Base-by-base conservation (phyloP, 2,888 invertebrate species). In the Notocelia uddmanniana region DNA sequence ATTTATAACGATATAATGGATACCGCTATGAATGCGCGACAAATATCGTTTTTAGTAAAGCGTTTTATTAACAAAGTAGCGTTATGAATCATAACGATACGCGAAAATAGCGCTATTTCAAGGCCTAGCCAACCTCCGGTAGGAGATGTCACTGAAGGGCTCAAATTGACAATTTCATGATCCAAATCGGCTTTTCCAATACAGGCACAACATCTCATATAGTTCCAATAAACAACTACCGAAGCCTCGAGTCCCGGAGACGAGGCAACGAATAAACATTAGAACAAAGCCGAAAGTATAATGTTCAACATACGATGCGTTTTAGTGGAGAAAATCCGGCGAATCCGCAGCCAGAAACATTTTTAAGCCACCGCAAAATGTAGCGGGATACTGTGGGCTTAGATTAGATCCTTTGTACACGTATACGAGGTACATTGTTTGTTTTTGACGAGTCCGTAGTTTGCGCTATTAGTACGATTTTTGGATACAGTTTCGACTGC, bases 331-430 rank as follows among this genome's bases (percentile, higher is more conserved):
- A 19, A 45, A 45, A 63, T 63, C 34, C 50, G 6, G 34, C 3
- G 31, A 37, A 64, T 63, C 63, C 63, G 48, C 23, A 34, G 18
- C 18, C 37, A 18, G 13, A 50, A 64, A 64, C 52, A 64, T 52
- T 64, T 64, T 64, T 21, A 54, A 34, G 52, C 52, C 52, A 21
- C 64, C 52, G 37, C 21, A 54, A n/a, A 62, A 63, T 52, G 52
- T 19, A 19, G 10, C 63, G 34, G 64, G 50, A n/a, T n/a, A 48
- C 15, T 9, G 31, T 23, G n/a, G 23, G 26, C n/a, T 55, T 26
- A 52, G 52, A 64, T 64, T 64, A 52, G n/a, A 54, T 52, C 37
- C 64, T 64, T 64, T 64, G 52, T 54, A 3, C 19, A n/a, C 52
- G 52, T 52, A 23, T 64, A 15, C 21, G 50, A 15, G 63, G 18